Conservation (phyloP, 2,888 invertebrate genomes). For the Fissipunctia ypsillon region DNA sequence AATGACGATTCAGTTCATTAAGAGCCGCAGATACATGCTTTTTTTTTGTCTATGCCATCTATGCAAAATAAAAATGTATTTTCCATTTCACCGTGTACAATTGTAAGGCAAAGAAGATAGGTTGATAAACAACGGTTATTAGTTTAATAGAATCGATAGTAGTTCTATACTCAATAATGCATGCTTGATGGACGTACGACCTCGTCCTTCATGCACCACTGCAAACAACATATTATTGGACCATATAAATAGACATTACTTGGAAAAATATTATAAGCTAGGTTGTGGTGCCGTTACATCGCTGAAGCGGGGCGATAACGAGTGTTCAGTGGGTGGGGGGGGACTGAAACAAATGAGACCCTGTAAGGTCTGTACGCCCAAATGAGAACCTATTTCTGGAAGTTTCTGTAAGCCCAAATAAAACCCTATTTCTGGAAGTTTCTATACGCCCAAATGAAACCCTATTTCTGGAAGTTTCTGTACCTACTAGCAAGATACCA, state of each 20-base stretch:
- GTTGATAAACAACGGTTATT: not conserved
- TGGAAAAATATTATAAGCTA: slow-evolving; percentile 35
- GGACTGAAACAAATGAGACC: not conserved
- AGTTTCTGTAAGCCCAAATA: no score
- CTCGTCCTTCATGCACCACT: slow-evolving; percentile 48
- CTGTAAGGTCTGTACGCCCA: no score
- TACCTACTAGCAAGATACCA: not conserved
- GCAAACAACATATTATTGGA: slow-evolving; percentile 25
- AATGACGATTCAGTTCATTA: no score
- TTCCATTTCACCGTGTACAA: not conserved
- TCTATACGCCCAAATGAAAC: no score
- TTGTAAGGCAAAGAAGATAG: not conserved
- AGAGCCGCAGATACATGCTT: no score
- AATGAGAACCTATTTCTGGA: not conserved
- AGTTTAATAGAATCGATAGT: slow-evolving; percentile 37
- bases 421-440: no score
- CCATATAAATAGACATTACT: slow-evolving; percentile 41
- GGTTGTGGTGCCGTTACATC: not conserved
- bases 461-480: no score
- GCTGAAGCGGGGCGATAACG: not conserved
- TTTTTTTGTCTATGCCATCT: no score
- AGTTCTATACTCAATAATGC: slow-evolving; percentile 43
- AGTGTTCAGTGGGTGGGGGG: not conserved
- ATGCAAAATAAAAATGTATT: not conserved
- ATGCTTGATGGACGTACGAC: slow-evolving; percentile 35